Percentiles rank a stretch among this genome's conserved stretches.
Evolutionary conservation across 2,888 invertebrate genomes (phyloP).

Genomic region (Parapristionchus giblindavisi): DNA sequence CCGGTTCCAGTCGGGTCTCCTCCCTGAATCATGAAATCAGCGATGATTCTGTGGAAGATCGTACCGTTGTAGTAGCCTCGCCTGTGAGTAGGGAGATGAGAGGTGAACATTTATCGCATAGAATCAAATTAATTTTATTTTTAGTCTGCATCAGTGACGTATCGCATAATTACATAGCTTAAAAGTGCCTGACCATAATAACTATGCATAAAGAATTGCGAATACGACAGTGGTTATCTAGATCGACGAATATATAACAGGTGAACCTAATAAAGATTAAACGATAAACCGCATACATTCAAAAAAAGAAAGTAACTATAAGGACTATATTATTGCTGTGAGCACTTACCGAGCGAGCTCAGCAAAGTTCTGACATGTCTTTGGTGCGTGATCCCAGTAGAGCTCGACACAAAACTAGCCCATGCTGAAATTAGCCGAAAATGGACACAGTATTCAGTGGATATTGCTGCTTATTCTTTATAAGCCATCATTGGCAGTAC

Average conservation of each 20-base stretch:
- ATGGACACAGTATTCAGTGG: too few relatives aligned
- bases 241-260: too few relatives aligned
- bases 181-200: too few relatives aligned
- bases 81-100: conserved; percentile 24
- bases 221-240: too few relatives aligned
- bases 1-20: conserved; percentile 97
- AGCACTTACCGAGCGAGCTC: conserved; percentile 78
- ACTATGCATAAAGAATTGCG: too few relatives aligned
- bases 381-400: conserved; percentile 98
- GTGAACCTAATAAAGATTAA: too few relatives aligned
- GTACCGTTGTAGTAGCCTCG: conserved; percentile 87
- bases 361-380: conserved; percentile 95
- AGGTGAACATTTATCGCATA: background rate
- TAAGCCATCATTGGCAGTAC: too few relatives aligned
- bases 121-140: background rate
- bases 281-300: too few relatives aligned
- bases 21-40: conserved; percentile 76
- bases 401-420: conserved; percentile 89
- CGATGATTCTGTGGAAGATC: conserved; percentile 92
- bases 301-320: background rate
- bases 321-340: background rate
- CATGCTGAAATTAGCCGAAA: conserved; percentile 75
- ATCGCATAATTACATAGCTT: background rate
- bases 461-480: too few relatives aligned
- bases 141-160: background rate